A percentile compares a stretch with the other conserved stretches of the same genome.
phyloP scores from a whole-genome alignment of 2,888 invertebrate species.

The Cheilosia urbana region DNA sequence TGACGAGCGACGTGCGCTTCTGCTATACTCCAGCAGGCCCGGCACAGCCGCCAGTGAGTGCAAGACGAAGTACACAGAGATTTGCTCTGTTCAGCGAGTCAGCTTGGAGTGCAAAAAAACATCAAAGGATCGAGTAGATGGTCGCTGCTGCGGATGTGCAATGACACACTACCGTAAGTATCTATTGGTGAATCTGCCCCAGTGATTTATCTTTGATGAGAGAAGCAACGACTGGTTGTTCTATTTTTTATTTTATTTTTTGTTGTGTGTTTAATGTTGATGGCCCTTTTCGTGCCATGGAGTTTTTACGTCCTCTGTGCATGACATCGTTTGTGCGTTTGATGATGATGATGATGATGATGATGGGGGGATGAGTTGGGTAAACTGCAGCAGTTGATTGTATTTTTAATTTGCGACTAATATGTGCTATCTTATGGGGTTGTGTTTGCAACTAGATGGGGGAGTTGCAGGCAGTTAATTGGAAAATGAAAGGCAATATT shows the following conservation, averaged over 20 bases:
- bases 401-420: slow-evolving; percentile 18
- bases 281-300: slow-evolving; percentile 52
- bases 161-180: slow-evolving; percentile 63
- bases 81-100: slow-evolving; percentile 13
- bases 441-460: neutral
- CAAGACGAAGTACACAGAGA: slow-evolving; percentile 34
- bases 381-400: slow-evolving; percentile 5
- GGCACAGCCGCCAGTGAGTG: slow-evolving; percentile 5
- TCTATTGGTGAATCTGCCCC: slow-evolving; percentile 65
- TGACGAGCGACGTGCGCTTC: slow-evolving; percentile 63
- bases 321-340: slow-evolving; percentile 24
- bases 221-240: slow-evolving; percentile 39
- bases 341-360: slow-evolving; percentile 27
- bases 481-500: too few relatives aligned
- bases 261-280: slow-evolving; percentile 13
- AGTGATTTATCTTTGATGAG: slow-evolving; percentile 72
- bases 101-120: slow-evolving; percentile 28
- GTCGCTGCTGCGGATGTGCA: slow-evolving; percentile 60
- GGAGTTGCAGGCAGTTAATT: neutral
- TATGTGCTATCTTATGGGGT: slow-evolving; percentile 1
- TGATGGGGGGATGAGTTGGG: neutral
- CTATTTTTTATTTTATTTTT: slow-evolving; percentile 46
- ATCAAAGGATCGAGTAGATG: slow-evolving; percentile 69
- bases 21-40: neutral
- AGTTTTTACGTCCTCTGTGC: slow-evolving; percentile 15